phyloP scores from a whole-genome alignment of 2,797 vertebrate species.

The Euphonia xanthogaster region DNA sequence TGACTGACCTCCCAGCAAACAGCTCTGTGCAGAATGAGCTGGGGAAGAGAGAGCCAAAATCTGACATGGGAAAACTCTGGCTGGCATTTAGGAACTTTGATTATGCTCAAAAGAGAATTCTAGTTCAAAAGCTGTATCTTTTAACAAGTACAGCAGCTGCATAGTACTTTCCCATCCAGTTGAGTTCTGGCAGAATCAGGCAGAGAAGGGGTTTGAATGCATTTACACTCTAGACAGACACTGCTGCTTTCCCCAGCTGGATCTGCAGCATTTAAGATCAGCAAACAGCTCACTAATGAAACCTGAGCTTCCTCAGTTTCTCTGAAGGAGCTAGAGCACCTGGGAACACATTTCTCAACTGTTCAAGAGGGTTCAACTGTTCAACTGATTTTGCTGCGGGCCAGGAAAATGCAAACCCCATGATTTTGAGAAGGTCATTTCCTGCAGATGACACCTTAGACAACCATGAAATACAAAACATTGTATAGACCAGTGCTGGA shows the following conservation, averaged over 20 bases:
- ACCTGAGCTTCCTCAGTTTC: neutral
- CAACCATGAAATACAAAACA: neutral
- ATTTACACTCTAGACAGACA: neutral
- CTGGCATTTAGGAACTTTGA: neutral
- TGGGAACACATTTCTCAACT: neutral
- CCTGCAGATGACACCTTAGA: neutral
- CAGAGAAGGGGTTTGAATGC: neutral
- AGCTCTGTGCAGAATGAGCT: neutral
- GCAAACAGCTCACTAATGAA: neutral
- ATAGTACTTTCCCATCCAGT: neutral
- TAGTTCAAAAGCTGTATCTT: neutral
- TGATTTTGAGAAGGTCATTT: neutral
- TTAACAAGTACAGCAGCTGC: neutral
- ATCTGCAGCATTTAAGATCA: neutral
- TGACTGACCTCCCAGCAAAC: neutral
- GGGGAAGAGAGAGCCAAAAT: neutral
- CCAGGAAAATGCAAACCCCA: neutral
- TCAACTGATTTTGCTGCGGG: neutral
- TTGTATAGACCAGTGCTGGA: neutral
- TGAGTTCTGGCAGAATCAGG: neutral
- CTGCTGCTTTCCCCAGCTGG: neutral
- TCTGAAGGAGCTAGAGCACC: neutral
- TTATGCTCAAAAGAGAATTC: neutral
- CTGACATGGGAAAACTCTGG: neutral
- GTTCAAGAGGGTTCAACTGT: neutral